Evolutionary conservation across 1,140 invertebrate species (phyloP).

Genomic region (Batillaria attramentaria): DNA sequence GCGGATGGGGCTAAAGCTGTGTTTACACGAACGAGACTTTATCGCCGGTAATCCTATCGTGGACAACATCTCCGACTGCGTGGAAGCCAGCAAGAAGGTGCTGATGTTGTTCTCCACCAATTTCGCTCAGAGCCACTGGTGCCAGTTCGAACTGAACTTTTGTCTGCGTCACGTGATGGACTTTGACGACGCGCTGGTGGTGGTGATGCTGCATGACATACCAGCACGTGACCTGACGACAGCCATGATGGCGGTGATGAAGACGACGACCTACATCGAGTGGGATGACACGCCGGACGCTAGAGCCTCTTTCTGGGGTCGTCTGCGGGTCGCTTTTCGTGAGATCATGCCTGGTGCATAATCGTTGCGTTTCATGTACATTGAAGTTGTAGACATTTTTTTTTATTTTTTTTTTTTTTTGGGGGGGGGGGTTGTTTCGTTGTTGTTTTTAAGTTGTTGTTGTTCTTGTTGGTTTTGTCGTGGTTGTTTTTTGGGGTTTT

Average conservation of each 20-base stretch:
- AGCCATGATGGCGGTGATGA: conserved; percentile 24
- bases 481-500: too few species aligned
- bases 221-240: conserved; percentile 20
- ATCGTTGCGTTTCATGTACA: too few species aligned
- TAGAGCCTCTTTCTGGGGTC: conserved; percentile 1
- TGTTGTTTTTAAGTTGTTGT: too few species aligned
- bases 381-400: too few species aligned
- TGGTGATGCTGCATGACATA: conserved; percentile 38
- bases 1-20: conserved; percentile 38
- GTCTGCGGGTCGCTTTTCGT: not conserved
- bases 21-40: conserved; percentile 61
- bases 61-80: conserved; percentile 51
- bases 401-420: too few species aligned
- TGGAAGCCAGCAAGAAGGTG: conserved; percentile 49
- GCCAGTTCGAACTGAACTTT: conserved; percentile 70
- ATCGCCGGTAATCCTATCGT: conserved; percentile 43
- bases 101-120: conserved; percentile 51
- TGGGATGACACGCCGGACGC: conserved; percentile 10
- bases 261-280: conserved; percentile 30
- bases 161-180: conserved; percentile 34
- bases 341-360: too few species aligned
- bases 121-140: conserved; percentile 55
- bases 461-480: too few species aligned
- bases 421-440: too few species aligned
- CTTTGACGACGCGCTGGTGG: conserved; percentile 25